Evolutionary conservation across 1,140 invertebrate species (phyloP).

Genomic region (Pemphigus obesinymphae): DNA sequence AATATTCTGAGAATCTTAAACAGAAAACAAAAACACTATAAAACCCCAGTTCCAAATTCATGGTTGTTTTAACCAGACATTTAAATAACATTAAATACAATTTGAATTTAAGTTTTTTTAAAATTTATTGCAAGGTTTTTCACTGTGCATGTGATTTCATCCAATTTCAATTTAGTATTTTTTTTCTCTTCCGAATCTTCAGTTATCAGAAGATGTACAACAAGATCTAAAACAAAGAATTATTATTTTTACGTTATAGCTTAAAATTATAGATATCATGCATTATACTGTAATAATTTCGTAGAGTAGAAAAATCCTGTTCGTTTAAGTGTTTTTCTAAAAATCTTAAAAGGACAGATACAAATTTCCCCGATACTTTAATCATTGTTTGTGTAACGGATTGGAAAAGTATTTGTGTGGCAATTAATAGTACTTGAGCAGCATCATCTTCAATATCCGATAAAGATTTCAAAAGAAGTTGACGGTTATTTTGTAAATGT

Average conservation of each 20-base stretch:
- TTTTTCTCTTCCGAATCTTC: slow-evolving; percentile 52
- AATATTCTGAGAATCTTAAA: too few species aligned
- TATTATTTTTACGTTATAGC: not conserved
- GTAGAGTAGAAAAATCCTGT: slow-evolving; percentile 60
- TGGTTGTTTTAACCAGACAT: not conserved
- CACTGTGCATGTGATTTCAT: slow-evolving; percentile 52
- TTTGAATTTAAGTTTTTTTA: slow-evolving; percentile 48
- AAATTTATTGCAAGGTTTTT: slow-evolving; percentile 56
- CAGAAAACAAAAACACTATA: not conserved
- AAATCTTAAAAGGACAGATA: slow-evolving; percentile 70
- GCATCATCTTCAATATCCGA: slow-evolving; percentile 71
- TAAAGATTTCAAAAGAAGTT: slow-evolving; percentile 53
- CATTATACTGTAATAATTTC: slow-evolving; percentile 69
- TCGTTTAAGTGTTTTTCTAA: slow-evolving; percentile 64
- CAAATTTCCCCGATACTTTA: slow-evolving; percentile 86
- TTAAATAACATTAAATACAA: not conserved
- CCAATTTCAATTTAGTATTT: slow-evolving; percentile 50
- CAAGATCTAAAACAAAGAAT: slow-evolving; percentile 53
- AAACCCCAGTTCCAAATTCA: not conserved
- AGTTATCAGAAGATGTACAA: slow-evolving; percentile 59
- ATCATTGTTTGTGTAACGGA: slow-evolving; percentile 72
- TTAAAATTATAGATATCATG: not conserved
- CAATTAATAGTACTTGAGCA: slow-evolving; percentile 77
- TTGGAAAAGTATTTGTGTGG: slow-evolving; percentile 75
- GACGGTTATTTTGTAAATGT: slow-evolving; percentile 34